Evolutionary conservation across 35 echinoderm and acorn worm species (phyloP).

Genomic region (Heliocidaris erythrogramma): DNA sequence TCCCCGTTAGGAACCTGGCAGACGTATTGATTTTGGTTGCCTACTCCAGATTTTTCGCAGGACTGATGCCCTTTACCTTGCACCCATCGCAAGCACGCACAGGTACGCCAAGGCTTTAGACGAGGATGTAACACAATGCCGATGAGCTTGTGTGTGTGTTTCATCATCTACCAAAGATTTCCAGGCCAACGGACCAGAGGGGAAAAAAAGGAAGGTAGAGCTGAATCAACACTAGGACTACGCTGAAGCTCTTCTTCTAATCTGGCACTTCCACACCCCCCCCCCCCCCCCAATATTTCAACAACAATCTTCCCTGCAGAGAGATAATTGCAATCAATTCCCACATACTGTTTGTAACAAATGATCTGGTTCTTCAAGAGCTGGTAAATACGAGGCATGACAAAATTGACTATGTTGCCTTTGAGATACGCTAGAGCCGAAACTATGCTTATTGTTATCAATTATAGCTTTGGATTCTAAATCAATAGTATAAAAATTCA

Average conservation of each 20-base stretch:
- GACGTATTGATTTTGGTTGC: not conserved
- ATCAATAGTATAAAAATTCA: no score
- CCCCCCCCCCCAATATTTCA: not conserved
- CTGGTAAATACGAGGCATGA: not conserved
- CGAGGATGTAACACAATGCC: not conserved
- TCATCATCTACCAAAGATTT: conserved; percentile 8
- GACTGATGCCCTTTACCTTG: not conserved
- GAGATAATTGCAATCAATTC: not conserved
- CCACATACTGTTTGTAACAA: not conserved
- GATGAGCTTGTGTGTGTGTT: not conserved
- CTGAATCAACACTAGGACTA: not conserved
- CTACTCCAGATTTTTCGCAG: not conserved
- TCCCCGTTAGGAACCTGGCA: not conserved
- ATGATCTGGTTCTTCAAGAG: not conserved
- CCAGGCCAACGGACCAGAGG: not conserved
- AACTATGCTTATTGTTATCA: not conserved
- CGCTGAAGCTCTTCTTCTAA: not conserved
- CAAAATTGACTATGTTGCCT: not conserved
- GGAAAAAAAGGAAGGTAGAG: not conserved
- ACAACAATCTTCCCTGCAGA: not conserved
- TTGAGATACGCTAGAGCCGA: not conserved
- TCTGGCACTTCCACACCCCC: not conserved
- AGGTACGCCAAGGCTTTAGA: not conserved
- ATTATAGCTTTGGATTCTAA: not conserved
- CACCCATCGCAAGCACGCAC: not conserved